phyloP scores from a whole-genome alignment of 2,888 invertebrate species.

The Watsonalla cultraria region DNA sequence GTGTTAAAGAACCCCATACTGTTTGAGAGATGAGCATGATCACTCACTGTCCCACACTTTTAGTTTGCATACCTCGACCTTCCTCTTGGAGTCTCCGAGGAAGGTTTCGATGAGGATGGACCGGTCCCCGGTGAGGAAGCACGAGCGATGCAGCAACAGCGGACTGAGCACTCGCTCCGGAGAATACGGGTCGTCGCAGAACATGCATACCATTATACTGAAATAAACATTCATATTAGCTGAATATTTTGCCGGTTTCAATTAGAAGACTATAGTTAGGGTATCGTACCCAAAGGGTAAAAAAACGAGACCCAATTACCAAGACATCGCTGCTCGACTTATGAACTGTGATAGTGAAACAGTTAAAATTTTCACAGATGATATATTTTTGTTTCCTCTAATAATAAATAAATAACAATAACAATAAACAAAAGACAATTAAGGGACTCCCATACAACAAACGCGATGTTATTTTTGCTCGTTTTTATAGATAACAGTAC shows the following conservation, averaged over 20 bases:
- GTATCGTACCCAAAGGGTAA: background rate
- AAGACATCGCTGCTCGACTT: background rate
- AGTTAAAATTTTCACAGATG: too few relatives aligned
- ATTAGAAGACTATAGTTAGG: background rate
- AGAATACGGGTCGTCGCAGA: slow-evolving; percentile 96
- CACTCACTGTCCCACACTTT: too few relatives aligned
- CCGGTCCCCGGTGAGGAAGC: slow-evolving; percentile 90
- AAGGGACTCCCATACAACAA: too few relatives aligned
- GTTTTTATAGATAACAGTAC: too few relatives aligned
- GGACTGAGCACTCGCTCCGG: slow-evolving; percentile 94
- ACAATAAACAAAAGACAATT: too few relatives aligned
- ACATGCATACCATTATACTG: slow-evolving; percentile 96
- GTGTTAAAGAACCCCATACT: too few relatives aligned
- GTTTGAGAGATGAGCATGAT: too few relatives aligned
- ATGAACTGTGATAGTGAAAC: too few relatives aligned
- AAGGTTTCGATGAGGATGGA: slow-evolving; percentile 95
- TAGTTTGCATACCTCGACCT: slow-evolving; percentile 82
- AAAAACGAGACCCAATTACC: background rate
- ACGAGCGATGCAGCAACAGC: slow-evolving; percentile 90
- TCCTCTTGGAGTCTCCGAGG: slow-evolving; percentile 92
- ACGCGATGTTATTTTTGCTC: too few relatives aligned
- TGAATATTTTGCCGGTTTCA: background rate
- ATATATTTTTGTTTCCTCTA: too few relatives aligned
- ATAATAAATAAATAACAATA: too few relatives aligned
- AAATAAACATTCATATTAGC: slow-evolving; percentile 15